Conservation (phyloP, 2,113 vertebrate genomes). For the Vanacampus margaritifer region DNA sequence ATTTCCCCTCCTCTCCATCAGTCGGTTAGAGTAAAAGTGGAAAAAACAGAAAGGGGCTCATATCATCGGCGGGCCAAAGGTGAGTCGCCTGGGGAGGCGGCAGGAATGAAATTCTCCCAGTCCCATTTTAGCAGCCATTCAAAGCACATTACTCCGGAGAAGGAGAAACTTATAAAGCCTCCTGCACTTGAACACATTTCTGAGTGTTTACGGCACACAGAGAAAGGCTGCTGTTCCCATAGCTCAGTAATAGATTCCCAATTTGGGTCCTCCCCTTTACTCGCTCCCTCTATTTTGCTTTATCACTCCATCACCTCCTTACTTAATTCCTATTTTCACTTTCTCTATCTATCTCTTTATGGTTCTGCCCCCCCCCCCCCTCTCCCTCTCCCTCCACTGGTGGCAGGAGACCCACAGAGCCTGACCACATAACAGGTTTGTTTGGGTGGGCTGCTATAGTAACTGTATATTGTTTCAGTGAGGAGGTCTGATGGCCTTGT, state of each 20-base stretch:
- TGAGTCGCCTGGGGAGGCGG: constrained; percentile 92
- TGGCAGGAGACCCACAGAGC: constrained; percentile 28
- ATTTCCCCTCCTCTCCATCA: constrained; percentile 80
- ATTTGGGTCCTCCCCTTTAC: constrained; percentile 63
- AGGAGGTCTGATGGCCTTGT: constrained; percentile 53
- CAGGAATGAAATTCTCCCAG: constrained; percentile 94
- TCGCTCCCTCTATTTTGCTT: constrained; percentile 41
- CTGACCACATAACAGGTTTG: constrained; percentile 51
- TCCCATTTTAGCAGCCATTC: constrained; percentile 87
- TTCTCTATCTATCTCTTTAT: constrained; percentile 45
- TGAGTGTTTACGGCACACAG: constrained; percentile 82
- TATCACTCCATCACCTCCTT: constrained; percentile 34
- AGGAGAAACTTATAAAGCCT: constrained; percentile 83
- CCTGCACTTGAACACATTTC: constrained; percentile 82
- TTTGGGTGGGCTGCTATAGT: constrained; percentile 58
- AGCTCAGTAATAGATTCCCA: constrained; percentile 81
- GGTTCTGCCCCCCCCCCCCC: constrained; percentile 24
- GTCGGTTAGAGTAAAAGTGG: constrained; percentile 73
- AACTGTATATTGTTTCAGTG: constrained; percentile 55
- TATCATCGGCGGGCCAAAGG: constrained; percentile 92
- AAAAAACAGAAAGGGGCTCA: constrained; percentile 83
- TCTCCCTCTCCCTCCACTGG: constrained; percentile 22
- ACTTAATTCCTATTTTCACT: constrained; percentile 45
- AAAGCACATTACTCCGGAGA: constrained; percentile 87
- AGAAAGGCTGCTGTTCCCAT: constrained; percentile 62